Evolutionary conservation across 2,113 vertebrate genomes (phyloP).

Genomic region (Malurus elegans): DNA sequence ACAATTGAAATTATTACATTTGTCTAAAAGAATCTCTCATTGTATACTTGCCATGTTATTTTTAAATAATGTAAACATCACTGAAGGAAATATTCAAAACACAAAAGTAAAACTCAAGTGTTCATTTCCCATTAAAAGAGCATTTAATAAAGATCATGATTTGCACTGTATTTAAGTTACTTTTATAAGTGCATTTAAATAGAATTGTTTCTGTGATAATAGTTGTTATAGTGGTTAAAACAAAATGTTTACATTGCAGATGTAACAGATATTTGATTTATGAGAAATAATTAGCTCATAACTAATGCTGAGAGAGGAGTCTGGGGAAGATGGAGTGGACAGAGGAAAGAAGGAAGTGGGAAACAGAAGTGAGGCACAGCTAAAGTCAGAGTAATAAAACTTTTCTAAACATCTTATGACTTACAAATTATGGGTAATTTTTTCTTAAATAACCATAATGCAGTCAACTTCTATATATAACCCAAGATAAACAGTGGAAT

Average conservation of each 20-base stretch:
- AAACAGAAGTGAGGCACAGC: background rate
- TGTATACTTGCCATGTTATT: background rate
- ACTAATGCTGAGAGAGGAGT: background rate
- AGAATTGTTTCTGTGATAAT: background rate
- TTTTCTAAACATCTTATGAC: background rate
- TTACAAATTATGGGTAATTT: background rate
- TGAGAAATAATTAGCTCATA: background rate
- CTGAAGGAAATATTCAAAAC: background rate
- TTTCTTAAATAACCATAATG: background rate
- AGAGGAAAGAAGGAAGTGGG: background rate
- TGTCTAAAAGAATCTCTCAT: background rate
- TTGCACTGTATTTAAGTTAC: background rate
- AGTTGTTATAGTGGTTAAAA: background rate
- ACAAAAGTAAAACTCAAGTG: background rate
- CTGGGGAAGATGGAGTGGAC: accelerated
- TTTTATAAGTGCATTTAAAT: background rate
- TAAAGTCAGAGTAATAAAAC: background rate
- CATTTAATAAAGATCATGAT: background rate
- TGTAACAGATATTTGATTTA: background rate
- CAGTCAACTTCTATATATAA: background rate
- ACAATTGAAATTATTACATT: background rate
- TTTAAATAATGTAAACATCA: background rate
- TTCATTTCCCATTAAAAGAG: background rate
- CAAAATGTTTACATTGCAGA: background rate
- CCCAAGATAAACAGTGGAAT: background rate